Percentiles rank a stretch among this genome's conserved stretches.
Conservation (phyloP, 2,113 vertebrate genomes). For the Columba livia region DNA sequence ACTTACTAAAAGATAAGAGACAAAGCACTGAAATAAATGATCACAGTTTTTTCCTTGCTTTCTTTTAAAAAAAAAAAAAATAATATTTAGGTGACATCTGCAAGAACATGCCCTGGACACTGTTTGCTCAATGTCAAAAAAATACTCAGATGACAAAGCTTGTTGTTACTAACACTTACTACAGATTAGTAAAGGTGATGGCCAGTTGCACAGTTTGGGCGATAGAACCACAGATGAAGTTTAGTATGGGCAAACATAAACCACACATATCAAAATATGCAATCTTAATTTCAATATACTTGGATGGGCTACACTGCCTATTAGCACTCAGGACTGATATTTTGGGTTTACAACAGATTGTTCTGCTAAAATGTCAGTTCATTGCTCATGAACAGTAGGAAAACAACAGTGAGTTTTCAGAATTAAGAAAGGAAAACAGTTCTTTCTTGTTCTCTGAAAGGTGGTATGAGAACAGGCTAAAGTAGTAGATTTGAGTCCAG, state of each 20-base stretch:
- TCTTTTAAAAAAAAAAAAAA: neutral
- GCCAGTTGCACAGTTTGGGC: neutral
- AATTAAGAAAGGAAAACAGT: neutral
- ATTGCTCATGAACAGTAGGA: neutral
- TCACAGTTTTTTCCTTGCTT: neutral
- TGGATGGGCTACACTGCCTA: neutral
- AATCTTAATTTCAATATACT: neutral
- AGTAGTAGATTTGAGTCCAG: neutral
- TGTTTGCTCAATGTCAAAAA: neutral
- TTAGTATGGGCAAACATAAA: neutral
- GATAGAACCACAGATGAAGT: neutral
- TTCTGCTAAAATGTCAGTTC: neutral
- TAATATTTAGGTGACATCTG: neutral
- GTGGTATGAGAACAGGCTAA: neutral
- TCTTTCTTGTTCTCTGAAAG: neutral
- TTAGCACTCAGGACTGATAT: neutral
- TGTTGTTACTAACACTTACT: neutral
- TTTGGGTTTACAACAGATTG: neutral
- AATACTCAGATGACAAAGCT: neutral
- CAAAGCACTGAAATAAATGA: neutral
- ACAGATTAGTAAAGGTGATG: neutral
- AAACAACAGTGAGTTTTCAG: neutral
- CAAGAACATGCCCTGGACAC: neutral
- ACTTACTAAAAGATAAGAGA: constrained; percentile 51
- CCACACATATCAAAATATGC: neutral